phyloP scores from a whole-genome alignment of 2,113 vertebrate species.

The Dipodomys merriami region DNA sequence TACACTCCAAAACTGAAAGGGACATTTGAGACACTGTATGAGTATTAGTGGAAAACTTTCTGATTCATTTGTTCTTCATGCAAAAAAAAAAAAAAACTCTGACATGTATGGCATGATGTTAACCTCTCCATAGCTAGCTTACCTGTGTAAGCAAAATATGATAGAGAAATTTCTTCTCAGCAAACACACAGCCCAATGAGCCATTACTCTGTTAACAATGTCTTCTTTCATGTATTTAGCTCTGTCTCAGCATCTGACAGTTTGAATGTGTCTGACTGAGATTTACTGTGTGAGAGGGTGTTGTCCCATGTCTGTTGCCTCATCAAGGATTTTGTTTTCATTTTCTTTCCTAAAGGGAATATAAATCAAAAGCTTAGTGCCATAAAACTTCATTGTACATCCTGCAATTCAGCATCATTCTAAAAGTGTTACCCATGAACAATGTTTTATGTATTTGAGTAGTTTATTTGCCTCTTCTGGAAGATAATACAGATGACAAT shows the following conservation, averaged over 20 bases:
- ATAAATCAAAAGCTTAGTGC: slow-evolving; percentile 62
- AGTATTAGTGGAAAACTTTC: not conserved
- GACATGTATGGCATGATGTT: not conserved
- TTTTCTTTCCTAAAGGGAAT: slow-evolving; percentile 55
- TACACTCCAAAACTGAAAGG: not conserved
- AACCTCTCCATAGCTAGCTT: not conserved
- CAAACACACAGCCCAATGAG: not conserved
- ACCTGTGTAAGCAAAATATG: slow-evolving; percentile 6
- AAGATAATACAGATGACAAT: slow-evolving; percentile 69
- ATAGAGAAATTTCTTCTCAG: not conserved
- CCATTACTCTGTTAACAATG: not conserved
- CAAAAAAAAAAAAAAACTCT: not conserved
- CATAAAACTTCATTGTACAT: slow-evolving; percentile 63
- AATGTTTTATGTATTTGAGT: not conserved
- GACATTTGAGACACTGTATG: not conserved
- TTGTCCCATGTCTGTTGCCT: slow-evolving; percentile 37
- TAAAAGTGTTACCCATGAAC: slow-evolving; percentile 24
- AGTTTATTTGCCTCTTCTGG: slow-evolving; percentile 54
- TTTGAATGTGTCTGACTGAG: slow-evolving; percentile 40
- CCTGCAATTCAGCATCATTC: slow-evolving; percentile 63
- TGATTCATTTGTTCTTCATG: not conserved
- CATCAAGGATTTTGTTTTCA: slow-evolving; percentile 2
- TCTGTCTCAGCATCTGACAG: slow-evolving; percentile 40
- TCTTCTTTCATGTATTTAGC: not conserved
- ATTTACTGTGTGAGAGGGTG: slow-evolving; percentile 53